Evolutionary conservation across 2,888 invertebrate species (phyloP).

Genomic region (Protodeltote pygarga): DNA sequence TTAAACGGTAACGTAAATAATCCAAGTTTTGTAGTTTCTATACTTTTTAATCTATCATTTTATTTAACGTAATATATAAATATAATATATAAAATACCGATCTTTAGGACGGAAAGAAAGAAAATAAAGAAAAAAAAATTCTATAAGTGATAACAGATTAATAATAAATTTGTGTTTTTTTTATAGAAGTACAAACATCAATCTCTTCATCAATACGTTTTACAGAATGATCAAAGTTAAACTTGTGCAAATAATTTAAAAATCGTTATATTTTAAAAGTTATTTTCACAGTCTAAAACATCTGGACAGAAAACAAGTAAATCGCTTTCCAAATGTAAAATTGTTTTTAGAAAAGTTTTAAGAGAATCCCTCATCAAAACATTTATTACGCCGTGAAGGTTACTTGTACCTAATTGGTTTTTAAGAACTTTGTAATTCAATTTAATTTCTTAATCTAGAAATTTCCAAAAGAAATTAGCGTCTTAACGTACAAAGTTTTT

Average conservation of each 20-base stretch:
- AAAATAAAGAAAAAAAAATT: no score
- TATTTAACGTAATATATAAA: no score
- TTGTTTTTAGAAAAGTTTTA: conserved; percentile 42
- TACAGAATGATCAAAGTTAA: conserved; percentile 20
- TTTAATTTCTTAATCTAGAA: conserved; percentile 51
- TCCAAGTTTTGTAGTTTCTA: no score
- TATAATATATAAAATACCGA: conserved; percentile 1
- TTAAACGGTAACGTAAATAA: no score
- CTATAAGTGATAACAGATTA: background rate
- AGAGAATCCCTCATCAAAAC: conserved; percentile 55
- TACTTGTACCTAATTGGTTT: conserved; percentile 59
- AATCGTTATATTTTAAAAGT: conserved; percentile 6
- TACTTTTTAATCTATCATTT: no score
- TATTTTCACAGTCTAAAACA: conserved; percentile 19
- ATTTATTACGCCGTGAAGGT: conserved; percentile 55
- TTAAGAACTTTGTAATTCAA: conserved; percentile 57
- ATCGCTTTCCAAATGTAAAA: conserved; percentile 36
- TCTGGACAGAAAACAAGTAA: conserved; percentile 30
- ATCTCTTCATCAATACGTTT: background rate
- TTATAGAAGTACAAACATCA: no score
- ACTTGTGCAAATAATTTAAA: conserved; percentile 10
- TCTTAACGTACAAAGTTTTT: conserved; percentile 27
- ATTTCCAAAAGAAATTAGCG: conserved; percentile 39
- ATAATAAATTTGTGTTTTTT: no score
- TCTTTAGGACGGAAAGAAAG: no score